Conservation (phyloP, 2,888 invertebrate genomes). For the Scaptomyza cyrtandrae region DNA sequence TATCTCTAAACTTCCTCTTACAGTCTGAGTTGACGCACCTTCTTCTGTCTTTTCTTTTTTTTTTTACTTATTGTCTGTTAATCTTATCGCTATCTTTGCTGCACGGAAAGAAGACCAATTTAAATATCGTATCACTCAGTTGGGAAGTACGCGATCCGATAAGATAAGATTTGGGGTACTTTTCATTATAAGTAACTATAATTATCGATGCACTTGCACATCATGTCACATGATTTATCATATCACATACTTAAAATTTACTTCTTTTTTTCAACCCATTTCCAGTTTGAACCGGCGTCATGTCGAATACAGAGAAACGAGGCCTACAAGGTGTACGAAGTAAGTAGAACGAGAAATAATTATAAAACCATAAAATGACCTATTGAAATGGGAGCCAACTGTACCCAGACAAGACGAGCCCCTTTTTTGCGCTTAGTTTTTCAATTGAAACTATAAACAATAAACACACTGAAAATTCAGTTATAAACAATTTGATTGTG, state of each 20-base stretch:
- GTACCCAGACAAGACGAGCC: conserved; percentile 43
- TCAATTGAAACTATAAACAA: conserved; percentile 28
- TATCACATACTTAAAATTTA: conserved; percentile 25
- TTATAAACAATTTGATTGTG: conserved; percentile 60
- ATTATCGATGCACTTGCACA: conserved; percentile 14
- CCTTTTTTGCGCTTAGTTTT: conserved; percentile 28
- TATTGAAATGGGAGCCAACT: conserved; percentile 9
- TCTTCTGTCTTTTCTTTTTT: conserved; percentile 8
- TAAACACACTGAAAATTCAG: conserved; percentile 47
- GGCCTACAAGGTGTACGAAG: conserved; percentile 79
- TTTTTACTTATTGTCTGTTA: too few relatives aligned
- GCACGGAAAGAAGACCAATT: conserved; percentile 10
- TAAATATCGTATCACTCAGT: conserved; percentile 22
- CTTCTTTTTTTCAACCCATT: conserved; percentile 38
- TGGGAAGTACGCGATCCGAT: conserved; percentile 22
- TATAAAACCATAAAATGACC: not conserved
- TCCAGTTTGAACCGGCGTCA: conserved; percentile 56
- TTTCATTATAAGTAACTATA: conserved; percentile 34
- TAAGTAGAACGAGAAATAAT: conserved; percentile 63
- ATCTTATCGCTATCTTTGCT: conserved; percentile 14
- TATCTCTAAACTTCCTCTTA: conserved; percentile 16
- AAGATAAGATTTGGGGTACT: conserved; percentile 27
- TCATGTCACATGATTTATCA: conserved; percentile 6
- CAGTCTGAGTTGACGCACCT: conserved; percentile 34
- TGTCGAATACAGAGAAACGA: conserved; percentile 83